Percentiles rank a stretch among this genome's conserved stretches.
Conservation (phyloP, 2,888 invertebrate genomes). For the Orthosia gothica region DNA sequence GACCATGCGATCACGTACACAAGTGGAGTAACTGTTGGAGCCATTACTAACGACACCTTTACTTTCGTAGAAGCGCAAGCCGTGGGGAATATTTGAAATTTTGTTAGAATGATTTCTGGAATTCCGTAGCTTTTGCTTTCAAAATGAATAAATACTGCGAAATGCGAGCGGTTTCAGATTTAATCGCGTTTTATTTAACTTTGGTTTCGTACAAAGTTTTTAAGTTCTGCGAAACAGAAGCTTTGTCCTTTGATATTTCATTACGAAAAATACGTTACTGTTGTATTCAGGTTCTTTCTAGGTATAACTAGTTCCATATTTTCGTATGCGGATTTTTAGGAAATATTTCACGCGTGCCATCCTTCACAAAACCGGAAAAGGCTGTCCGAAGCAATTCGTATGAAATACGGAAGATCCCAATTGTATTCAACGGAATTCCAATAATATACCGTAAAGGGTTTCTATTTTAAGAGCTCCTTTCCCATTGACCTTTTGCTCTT, state of each 20-base stretch:
- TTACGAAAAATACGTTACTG: neutral
- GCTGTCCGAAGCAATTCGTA: conserved; percentile 55
- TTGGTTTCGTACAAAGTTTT: conserved; percentile 4
- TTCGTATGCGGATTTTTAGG: conserved; percentile 1
- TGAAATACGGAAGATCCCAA: conserved; percentile 57
- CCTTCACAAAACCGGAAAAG: conserved; percentile 39
- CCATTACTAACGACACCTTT: conserved; percentile 50
- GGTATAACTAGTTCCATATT: neutral
- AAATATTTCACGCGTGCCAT: conserved; percentile 39
- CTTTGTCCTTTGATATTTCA: neutral
- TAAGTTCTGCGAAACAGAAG: neutral
- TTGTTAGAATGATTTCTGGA: conserved; percentile 32
- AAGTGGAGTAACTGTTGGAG: conserved; percentile 29
- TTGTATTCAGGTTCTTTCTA: neutral
- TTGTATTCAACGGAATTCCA: conserved; percentile 64
- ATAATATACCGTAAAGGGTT: conserved; percentile 63
- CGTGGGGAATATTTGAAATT: conserved; percentile 24
- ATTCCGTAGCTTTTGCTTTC: conserved; percentile 23
- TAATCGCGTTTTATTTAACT: neutral
- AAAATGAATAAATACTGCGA: conserved; percentile 4
- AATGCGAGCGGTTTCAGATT: conserved; percentile 1
- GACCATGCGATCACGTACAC: conserved; percentile 62
- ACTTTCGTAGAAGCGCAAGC: conserved; percentile 47
- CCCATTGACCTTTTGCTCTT: conserved; percentile 60
- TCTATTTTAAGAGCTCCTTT: conserved; percentile 65